These are phyloP conservation scores for Gasterosteus aculeatus DNA, from an alignment of 2,113 vertebrate species.

Conservation along the genomic window DNA sequence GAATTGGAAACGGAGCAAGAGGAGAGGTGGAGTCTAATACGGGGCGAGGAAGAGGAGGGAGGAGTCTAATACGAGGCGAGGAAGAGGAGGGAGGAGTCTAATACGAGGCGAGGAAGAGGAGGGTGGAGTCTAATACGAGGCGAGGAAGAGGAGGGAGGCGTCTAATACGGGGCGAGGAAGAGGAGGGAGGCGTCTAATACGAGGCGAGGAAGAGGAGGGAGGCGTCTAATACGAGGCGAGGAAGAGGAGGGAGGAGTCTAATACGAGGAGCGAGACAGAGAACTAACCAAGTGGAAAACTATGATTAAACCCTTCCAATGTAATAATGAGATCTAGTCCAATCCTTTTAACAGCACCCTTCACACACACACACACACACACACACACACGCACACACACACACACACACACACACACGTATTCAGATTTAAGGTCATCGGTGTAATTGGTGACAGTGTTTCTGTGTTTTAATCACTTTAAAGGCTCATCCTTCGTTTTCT, in stretches of 20 bases:
- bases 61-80: neutral
- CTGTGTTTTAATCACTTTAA: slow-evolving; percentile 53
- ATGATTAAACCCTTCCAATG: slow-evolving; percentile 72
- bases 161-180: neutral
- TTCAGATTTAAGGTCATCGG: slow-evolving; percentile 57
- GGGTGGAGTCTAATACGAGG: too few species aligned
- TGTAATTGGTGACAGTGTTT: slow-evolving; percentile 42
- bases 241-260: slow-evolving; percentile 4
- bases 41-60: neutral
- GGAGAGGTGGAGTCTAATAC: too few species aligned
- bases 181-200: neutral
- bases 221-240: slow-evolving; percentile 21
- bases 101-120: too few species aligned
- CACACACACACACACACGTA: slow-evolving; percentile 7
- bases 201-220: neutral
- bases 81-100: neutral
- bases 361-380: slow-evolving; percentile 53
- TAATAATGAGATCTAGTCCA: slow-evolving; percentile 71
- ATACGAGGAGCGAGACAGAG: slow-evolving; percentile 44
- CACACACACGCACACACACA: slow-evolving; percentile 20
- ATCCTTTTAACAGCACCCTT: slow-evolving; percentile 59
- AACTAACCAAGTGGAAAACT: slow-evolving; percentile 71
- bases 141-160: neutral
- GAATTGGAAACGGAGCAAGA: too few species aligned
- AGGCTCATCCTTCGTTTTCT: slow-evolving; percentile 3